Percentiles rank a stretch among this genome's conserved stretches.
Evolutionary conservation across 2,888 invertebrate species (phyloP).

Genomic region (Oxystoma pomonae): DNA sequence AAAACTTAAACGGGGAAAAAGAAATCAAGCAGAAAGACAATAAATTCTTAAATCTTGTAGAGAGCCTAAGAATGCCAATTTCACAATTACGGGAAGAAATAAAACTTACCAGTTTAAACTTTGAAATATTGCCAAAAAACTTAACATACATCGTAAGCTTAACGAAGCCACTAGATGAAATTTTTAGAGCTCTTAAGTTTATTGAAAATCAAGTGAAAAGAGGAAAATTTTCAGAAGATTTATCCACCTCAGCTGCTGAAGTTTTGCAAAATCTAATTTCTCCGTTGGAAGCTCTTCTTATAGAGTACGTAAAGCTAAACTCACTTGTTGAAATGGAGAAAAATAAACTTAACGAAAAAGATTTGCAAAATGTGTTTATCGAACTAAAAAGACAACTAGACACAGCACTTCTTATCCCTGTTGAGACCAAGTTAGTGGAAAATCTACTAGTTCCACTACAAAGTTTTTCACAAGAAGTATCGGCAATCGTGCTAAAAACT

Average conservation of each 20-base stretch:
- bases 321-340: constrained; percentile 25
- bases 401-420: constrained; percentile 20
- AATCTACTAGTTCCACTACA: constrained; percentile 24
- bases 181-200: constrained; percentile 39
- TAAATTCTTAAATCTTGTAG: constrained; percentile 10
- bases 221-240: constrained; percentile 22
- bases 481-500: constrained; percentile 20
- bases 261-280: constrained; percentile 25
- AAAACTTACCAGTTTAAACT: constrained; percentile 23
- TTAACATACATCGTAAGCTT: constrained; percentile 34
- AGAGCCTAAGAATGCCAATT: constrained; percentile 25
- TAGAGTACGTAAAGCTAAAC: constrained; percentile 34
- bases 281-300: constrained; percentile 29
- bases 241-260: constrained; percentile 20
- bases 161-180: constrained; percentile 45
- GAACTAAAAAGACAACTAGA: constrained; percentile 21
- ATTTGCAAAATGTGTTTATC: constrained; percentile 17
- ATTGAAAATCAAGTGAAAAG: constrained; percentile 37
- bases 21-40: too few species aligned
- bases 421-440: constrained; percentile 20
- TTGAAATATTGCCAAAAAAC: constrained; percentile 19
- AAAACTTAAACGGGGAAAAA: too few species aligned
- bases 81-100: constrained; percentile 30
- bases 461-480: constrained; percentile 18
- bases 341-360: constrained; percentile 11